Percentiles rank a stretch among this genome's conserved stretches.
Evolutionary conservation across 2,888 invertebrate species (phyloP).

Genomic region (Diogma glabrata): DNA sequence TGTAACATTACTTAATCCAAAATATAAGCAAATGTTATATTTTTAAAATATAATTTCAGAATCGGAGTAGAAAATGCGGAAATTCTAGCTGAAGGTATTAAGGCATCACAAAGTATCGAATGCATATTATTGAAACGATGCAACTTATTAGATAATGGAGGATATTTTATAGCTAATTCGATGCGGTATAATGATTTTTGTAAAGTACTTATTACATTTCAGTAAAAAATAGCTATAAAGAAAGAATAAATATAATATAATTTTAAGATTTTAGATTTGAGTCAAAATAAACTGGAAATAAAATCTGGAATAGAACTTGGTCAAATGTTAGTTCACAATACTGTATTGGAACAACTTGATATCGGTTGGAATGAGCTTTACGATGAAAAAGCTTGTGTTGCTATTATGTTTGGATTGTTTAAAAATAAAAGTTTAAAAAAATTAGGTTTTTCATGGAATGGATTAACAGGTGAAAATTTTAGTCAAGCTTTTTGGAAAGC

Average conservation of each 20-base stretch:
- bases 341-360: not conserved
- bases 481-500: not conserved
- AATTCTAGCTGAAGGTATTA: not conserved
- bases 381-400: not conserved
- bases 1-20: no score
- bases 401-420: not conserved
- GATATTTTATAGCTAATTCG: not conserved
- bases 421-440: not conserved
- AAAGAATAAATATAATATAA: no score
- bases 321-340: not conserved
- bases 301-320: not conserved
- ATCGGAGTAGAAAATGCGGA: not conserved
- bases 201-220: no score
- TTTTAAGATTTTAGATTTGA: not conserved
- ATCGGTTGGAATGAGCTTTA: not conserved
- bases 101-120: not conserved
- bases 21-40: no score
- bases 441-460: not conserved
- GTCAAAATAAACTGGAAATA: slow-evolving; percentile 1
- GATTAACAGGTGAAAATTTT: not conserved
- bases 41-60: no score
- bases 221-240: no score
- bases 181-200: slow-evolving; percentile 5
- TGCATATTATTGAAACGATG: not conserved
- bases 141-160: not conserved